Evolutionary conservation across 2,113 vertebrate genomes (phyloP), one percentile per base, ranked within the genome.

Genomic region (Thalassarche chlororhynchos): DNA sequence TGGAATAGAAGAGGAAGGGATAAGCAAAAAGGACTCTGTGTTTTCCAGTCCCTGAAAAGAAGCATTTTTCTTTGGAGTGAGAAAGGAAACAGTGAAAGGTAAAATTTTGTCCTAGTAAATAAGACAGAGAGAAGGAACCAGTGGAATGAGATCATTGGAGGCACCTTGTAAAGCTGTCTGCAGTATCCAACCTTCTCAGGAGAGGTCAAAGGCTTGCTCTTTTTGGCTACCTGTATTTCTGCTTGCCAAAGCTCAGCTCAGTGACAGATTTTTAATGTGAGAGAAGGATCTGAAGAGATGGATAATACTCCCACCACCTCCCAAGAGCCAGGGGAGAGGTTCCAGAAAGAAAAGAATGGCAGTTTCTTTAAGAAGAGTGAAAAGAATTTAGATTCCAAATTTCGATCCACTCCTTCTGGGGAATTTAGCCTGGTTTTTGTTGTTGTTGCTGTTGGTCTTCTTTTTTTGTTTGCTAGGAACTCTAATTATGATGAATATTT

Each of bases 61-160:
- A 75, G 3, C 1, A 3, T 65, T 94, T 42, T 84, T 83, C 28
- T 89, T 32, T 74, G 17, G 8, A 87, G 46, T 76, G 25, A 89
- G 54, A 75, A 87, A 84, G 20, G 13, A 87, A 95, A 55, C 19
- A 70, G 24, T 8, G 11, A 74, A 89, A 90, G 10, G 6, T 71
- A 94, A 91, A 87, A 44, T 34, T 70, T 87, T 93, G 82, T 75
- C 29, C 47, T 60, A n/a, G n/a, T 64, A 94, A 87, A 94, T 87
- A 58, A 95, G 93, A 51, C 28, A 61, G 52, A 72, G 44, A 65
- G 31, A 57, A 9, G 26, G 52, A 90, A 74, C 9, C 12, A 64
- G 34, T 51, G 29, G 38, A 92, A 66, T 55, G n/a, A 78, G 12
- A 31, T 61, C 4, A 25, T 7, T 70, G 9, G 47, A 89, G 29